A percentile compares a stretch with the other conserved stretches of the same genome.
Evolutionary conservation across 2,888 invertebrate genomes (phyloP).

Genomic region (Hyposoter dolosus): DNA sequence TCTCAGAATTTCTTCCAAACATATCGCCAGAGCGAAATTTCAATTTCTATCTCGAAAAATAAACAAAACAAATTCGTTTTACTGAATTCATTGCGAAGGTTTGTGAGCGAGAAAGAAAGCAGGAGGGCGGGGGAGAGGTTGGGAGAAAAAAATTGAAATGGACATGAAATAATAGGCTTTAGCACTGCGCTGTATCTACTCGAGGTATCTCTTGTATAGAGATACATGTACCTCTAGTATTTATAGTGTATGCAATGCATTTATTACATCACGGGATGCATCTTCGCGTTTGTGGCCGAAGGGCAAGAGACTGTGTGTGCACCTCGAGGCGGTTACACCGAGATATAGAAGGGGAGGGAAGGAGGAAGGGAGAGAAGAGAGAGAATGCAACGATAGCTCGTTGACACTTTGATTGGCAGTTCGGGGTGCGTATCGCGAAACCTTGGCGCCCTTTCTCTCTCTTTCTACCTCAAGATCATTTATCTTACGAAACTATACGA

Average conservation of each 20-base stretch:
- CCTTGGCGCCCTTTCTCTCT: slow-evolving; percentile 26
- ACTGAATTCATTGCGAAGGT: not conserved
- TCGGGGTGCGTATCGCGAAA: slow-evolving; percentile 63
- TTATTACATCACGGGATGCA: slow-evolving; percentile 50
- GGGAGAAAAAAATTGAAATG: slow-evolving; percentile 7
- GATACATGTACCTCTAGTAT: slow-evolving; percentile 20
- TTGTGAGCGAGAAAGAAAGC: not conserved
- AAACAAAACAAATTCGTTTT: not conserved
- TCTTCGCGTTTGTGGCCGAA: slow-evolving; percentile 40
- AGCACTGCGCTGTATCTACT: slow-evolving; percentile 6
- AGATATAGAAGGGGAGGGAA: not conserved
- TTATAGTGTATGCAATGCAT: slow-evolving; percentile 51
- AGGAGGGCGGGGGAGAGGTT: not conserved
- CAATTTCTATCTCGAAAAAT: not conserved
- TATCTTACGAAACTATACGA: slow-evolving; percentile 62
- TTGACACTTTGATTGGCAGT: slow-evolving; percentile 80
- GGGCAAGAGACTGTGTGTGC: slow-evolving; percentile 37
- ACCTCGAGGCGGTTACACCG: slow-evolving; percentile 43
- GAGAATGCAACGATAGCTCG: slow-evolving; percentile 74
- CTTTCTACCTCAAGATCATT: slow-evolving; percentile 58
- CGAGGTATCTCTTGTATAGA: slow-evolving; percentile 13
- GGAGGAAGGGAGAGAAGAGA: not conserved
- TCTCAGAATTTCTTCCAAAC: not conserved
- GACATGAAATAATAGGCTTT: slow-evolving; percentile 31
- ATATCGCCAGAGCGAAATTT: not conserved